phyloP scores from a whole-genome alignment of 1,140 invertebrate species.

The Zaprionus kolodkinae region DNA sequence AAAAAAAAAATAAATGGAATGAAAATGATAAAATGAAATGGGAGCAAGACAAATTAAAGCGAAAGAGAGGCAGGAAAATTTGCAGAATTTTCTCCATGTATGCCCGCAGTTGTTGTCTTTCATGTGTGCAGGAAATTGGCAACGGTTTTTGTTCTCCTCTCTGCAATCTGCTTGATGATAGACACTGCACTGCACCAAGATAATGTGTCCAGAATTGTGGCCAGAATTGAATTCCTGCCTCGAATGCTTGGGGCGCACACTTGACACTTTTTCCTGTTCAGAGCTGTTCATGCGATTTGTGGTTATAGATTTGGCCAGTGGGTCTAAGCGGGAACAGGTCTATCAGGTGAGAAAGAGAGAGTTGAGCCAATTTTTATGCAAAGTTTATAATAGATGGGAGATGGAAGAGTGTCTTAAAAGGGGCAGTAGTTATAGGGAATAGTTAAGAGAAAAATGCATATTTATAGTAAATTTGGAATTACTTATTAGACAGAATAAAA shows the following conservation, averaged over 20 bases:
- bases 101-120: slow-evolving; percentile 25
- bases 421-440: neutral
- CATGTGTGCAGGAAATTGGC: slow-evolving; percentile 64
- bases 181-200: slow-evolving; percentile 3
- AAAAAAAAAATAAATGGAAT: no score
- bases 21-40: no score
- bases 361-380: neutral
- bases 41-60: slow-evolving; percentile 16
- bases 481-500: no score
- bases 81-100: slow-evolving; percentile 36
- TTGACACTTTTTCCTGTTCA: slow-evolving; percentile 58
- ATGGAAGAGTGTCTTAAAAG: neutral
- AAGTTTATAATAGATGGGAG: neutral
- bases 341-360: neutral
- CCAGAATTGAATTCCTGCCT: slow-evolving; percentile 26
- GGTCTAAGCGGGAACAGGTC: slow-evolving; percentile 2
- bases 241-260: slow-evolving; percentile 23
- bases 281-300: neutral
- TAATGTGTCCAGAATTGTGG: slow-evolving; percentile 11
- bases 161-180: slow-evolving; percentile 24
- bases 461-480: no score
- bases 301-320: neutral
- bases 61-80: slow-evolving; percentile 28
- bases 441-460: no score
- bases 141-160: slow-evolving; percentile 37